Percentiles rank a stretch among this genome's conserved stretches.
Conservation (phyloP, 2,797 vertebrate species). For the Discoglossus pictus region DNA sequence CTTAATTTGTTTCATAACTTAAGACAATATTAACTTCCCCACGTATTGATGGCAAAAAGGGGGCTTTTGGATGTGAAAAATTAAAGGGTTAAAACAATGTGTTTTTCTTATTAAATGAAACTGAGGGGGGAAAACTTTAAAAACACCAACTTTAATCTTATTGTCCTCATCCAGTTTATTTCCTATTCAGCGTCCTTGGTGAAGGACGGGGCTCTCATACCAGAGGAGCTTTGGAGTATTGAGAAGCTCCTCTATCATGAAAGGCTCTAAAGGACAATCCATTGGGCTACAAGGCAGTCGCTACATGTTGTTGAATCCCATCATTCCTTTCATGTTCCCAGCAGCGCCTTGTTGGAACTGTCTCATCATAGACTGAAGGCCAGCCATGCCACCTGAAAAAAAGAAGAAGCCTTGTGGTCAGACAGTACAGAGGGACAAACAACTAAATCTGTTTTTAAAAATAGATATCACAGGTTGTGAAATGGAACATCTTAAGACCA, state of each 20-base stretch:
- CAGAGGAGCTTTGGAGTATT: conserved; percentile 1
- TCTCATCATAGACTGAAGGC: conserved; percentile 98
- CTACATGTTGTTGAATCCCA: conserved; percentile 99
- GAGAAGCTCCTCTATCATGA: neutral
- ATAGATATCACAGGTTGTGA: too few relatives aligned
- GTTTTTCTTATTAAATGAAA: neutral
- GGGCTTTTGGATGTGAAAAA: conserved; percentile 5
- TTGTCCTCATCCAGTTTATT: conserved; percentile 18
- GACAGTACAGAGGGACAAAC: too few relatives aligned
- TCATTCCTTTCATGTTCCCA: conserved; percentile 99
- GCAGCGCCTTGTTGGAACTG: conserved; percentile 98
- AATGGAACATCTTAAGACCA: too few relatives aligned
- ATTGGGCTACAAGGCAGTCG: conserved; percentile 69
- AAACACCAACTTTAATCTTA: conserved; percentile 9
- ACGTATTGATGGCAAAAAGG: too few relatives aligned
- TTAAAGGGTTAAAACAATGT: too few relatives aligned
- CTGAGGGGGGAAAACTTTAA: neutral
- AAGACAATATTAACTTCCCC: too few relatives aligned
- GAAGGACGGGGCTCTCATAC: neutral
- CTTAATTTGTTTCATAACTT: conserved; percentile 29
- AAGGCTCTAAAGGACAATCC: neutral
- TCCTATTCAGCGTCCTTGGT: neutral
- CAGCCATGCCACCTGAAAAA: conserved; percentile 90
- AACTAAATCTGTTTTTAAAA: too few relatives aligned
- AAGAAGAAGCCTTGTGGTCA: too few relatives aligned